phyloP scores from a whole-genome alignment of 2,888 invertebrate genomes.

The Hoplodrina blanda region DNA sequence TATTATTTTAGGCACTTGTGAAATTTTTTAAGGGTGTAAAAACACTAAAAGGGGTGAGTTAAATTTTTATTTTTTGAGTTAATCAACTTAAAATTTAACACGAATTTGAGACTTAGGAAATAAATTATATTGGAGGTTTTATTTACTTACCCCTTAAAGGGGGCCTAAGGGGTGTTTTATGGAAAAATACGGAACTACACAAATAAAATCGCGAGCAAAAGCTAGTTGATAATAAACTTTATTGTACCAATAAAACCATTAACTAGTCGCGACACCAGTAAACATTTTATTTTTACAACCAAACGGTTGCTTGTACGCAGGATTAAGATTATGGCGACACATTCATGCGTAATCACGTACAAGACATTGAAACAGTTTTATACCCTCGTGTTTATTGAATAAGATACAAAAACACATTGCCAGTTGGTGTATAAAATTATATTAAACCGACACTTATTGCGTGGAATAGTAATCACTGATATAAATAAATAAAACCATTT shows the following conservation, averaged over 20 bases:
- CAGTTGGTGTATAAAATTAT: constrained; percentile 18
- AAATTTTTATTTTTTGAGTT: too few species aligned
- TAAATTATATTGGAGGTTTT: too few species aligned
- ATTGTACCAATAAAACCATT: constrained; percentile 31
- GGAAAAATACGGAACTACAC: neutral
- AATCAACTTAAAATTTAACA: too few species aligned
- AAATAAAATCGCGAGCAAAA: neutral
- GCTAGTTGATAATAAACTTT: constrained; percentile 6
- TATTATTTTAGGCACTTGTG: too few species aligned
- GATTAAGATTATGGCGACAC: constrained; percentile 42
- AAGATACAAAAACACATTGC: constrained; percentile 26
- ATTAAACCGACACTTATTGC: constrained; percentile 5
- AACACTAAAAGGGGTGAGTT: too few species aligned
- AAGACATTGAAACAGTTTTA: constrained; percentile 45
- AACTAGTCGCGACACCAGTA: constrained; percentile 3
- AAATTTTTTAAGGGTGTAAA: too few species aligned
- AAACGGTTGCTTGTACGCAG: constrained; percentile 31
- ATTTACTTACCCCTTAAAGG: too few species aligned
- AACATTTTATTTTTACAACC: constrained; percentile 46
- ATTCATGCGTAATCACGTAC: constrained; percentile 59
- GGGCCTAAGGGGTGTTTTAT: too few species aligned
- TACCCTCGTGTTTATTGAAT: constrained; percentile 34
- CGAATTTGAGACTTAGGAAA: too few species aligned
- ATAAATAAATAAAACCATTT: too few species aligned
- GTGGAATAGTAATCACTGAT: neutral